A percentile compares a stretch with the other conserved stretches of the same genome.
phyloP scores from a whole-genome alignment of 2,113 vertebrate genomes.

The Mus spicilegus region DNA sequence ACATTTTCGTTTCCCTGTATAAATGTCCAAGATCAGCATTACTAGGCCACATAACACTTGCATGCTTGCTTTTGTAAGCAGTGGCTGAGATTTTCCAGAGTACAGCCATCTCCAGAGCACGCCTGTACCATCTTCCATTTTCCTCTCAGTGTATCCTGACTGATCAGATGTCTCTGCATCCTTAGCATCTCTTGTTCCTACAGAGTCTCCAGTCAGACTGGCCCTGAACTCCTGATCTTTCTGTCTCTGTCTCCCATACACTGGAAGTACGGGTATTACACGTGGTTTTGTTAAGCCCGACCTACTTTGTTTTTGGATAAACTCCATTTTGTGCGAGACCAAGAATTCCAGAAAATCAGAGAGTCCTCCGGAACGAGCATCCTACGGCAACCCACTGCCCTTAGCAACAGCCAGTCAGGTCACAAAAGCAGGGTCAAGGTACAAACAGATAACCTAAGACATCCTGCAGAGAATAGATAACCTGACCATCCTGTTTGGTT shows the following conservation, averaged over 20 bases:
- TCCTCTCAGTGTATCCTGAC: background rate
- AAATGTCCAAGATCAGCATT: background rate
- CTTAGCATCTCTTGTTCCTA: background rate
- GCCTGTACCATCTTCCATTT: background rate
- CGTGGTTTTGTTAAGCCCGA: background rate
- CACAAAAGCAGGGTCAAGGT: too few species aligned
- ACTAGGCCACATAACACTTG: background rate
- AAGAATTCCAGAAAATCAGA: too few species aligned
- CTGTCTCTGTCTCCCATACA: background rate
- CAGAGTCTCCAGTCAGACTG: background rate
- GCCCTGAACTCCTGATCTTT: background rate
- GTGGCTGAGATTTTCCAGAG: background rate
- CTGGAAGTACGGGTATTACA: background rate
- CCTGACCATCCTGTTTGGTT: too few species aligned
- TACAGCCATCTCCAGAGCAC: background rate
- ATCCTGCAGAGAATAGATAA: too few species aligned
- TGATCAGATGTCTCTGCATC: too few species aligned
- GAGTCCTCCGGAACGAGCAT: too few species aligned
- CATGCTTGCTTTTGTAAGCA: background rate
- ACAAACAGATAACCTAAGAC: too few species aligned
- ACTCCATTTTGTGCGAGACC: too few species aligned
- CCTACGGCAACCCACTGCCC: too few species aligned
- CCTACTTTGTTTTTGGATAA: too few species aligned
- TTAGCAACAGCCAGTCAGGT: too few species aligned
- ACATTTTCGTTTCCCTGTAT: background rate